phyloP scores from a whole-genome alignment of 2,888 invertebrate genomes.

The Nomada fucata region DNA sequence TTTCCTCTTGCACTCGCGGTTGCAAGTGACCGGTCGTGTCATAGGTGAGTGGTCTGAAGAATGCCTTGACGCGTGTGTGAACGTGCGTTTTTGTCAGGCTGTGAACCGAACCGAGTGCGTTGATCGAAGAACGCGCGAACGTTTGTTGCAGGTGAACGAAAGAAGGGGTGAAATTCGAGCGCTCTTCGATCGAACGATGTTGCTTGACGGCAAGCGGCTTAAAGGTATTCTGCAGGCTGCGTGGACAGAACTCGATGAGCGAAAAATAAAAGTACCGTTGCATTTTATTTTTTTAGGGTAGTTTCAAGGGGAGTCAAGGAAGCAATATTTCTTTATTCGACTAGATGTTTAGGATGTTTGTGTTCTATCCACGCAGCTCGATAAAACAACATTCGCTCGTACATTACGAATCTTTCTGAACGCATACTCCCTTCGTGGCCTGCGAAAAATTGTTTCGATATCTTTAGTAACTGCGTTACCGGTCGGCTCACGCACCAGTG shows the following conservation, averaged over 20 bases:
- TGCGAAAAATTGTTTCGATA: constrained; percentile 60
- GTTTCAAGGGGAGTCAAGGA: no score
- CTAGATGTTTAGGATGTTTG: constrained; percentile 16
- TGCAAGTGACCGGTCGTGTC: constrained; percentile 56
- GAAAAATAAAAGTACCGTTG: neutral
- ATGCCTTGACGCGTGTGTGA: constrained; percentile 46
- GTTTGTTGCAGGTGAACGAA: neutral
- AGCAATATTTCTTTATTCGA: neutral
- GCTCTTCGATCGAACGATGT: constrained; percentile 52
- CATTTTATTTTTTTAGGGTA: neutral
- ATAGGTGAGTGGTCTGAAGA: constrained; percentile 47
- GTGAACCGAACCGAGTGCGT: constrained; percentile 32
- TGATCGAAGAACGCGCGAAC: constrained; percentile 33
- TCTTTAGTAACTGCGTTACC: constrained; percentile 41
- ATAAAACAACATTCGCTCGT: constrained; percentile 54
- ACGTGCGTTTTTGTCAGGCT: constrained; percentile 31
- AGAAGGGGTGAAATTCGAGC: constrained; percentile 9
- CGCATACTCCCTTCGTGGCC: constrained; percentile 65
- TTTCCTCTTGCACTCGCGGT: constrained; percentile 39
- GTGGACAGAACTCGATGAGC: constrained; percentile 56
- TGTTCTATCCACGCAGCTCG: constrained; percentile 61
- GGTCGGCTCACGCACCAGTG: constrained; percentile 58
- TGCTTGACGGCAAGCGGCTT: constrained; percentile 51
- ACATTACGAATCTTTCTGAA: constrained; percentile 83
- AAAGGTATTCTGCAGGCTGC: constrained; percentile 54